Evolutionary conservation across 2,888 invertebrate species (phyloP), one percentile per base, ranked within the genome.

Genomic region (Leptodirus hochenwartii): DNA sequence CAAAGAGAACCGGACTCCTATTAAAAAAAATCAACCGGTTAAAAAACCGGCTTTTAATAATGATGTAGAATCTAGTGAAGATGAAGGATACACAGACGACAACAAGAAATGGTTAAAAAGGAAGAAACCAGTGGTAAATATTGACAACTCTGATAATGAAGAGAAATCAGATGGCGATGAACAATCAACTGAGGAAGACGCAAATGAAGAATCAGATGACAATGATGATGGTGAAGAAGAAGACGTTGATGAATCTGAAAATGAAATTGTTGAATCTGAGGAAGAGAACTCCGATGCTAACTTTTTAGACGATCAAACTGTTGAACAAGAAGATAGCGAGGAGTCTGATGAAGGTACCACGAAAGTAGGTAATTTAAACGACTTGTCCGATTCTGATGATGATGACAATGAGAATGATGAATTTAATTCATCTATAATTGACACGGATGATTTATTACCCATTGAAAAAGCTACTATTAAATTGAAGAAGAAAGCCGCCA

Each of bases 391-490:
- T 14, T 44, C 45, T n/a, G 44, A 56, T 25, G 49, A 51, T 6
- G 45, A 45, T 27, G 46, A 42, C 12, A 54, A 51, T 34, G 53
- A 52, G 15, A 49, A 49, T 27, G 41, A 43, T 14, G 35, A 41
- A 14, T 39, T 35, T 9, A 44, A 43, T 34, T 27, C 26, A 11
- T 17, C 14, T 25, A 47, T 51, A 2, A 61, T 59, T 32, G 62
- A 58, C 15, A 67, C 70, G 35, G 69, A 71, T 35, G 75, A 81
- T 45, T 58, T 79, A 53, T 52, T 90, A 29, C 88, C 90, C 0
- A 80, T 91, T 48, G 90, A 91, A 58, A 84, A 74, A 47, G 70
- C 75, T 33, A 78, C 79, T 35, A 72, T 72, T 37, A 77, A 74
- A 49, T 58, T 90, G 3, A 75, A 73, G 45, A 74, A 71, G 47